A percentile compares a stretch with the other conserved stretches of the same genome.
Evolutionary conservation across 2,888 invertebrate genomes (phyloP).

Genomic region (Ectropis crepuscularia): DNA sequence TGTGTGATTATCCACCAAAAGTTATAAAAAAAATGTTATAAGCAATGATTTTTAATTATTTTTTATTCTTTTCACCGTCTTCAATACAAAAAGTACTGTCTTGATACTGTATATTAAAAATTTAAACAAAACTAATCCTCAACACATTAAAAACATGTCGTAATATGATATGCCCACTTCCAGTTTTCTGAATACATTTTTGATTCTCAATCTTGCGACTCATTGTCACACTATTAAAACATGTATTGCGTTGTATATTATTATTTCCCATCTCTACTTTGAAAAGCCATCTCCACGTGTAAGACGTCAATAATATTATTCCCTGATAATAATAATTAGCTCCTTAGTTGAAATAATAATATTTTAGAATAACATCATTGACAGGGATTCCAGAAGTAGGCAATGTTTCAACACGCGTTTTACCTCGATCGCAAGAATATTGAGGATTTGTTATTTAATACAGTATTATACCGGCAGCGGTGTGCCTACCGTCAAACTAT

Average conservation of each 20-base stretch:
- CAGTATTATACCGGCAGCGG: too few relatives aligned
- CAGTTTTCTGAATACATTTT: slow-evolving; percentile 20
- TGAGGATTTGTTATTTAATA: slow-evolving; percentile 1
- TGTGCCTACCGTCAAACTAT: neutral
- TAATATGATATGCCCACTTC: slow-evolving; percentile 27
- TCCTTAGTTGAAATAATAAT: slow-evolving; percentile 41
- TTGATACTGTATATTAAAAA: slow-evolving; percentile 10
- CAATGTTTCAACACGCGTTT: slow-evolving; percentile 35
- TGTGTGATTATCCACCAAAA: too few relatives aligned
- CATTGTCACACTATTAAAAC: slow-evolving; percentile 14
- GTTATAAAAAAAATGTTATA: too few relatives aligned
- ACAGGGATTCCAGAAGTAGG: slow-evolving; percentile 29
- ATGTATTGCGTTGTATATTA: slow-evolving; percentile 12
- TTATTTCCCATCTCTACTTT: slow-evolving; percentile 13
- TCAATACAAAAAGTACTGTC: slow-evolving; percentile 6
- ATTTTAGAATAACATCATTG: slow-evolving; percentile 41
- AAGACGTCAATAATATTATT: slow-evolving; percentile 26
- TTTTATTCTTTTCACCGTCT: neutral
- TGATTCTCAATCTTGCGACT: slow-evolving; percentile 6
- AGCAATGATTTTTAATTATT: too few relatives aligned
- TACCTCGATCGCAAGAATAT: slow-evolving; percentile 17
- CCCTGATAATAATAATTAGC: too few relatives aligned
- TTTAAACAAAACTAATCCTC: slow-evolving; percentile 8
- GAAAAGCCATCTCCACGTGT: slow-evolving; percentile 40
- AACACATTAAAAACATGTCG: slow-evolving; percentile 17